phyloP scores from a whole-genome alignment of 2,888 invertebrate species.

The Sinodicranocentrus sp. region DNA sequence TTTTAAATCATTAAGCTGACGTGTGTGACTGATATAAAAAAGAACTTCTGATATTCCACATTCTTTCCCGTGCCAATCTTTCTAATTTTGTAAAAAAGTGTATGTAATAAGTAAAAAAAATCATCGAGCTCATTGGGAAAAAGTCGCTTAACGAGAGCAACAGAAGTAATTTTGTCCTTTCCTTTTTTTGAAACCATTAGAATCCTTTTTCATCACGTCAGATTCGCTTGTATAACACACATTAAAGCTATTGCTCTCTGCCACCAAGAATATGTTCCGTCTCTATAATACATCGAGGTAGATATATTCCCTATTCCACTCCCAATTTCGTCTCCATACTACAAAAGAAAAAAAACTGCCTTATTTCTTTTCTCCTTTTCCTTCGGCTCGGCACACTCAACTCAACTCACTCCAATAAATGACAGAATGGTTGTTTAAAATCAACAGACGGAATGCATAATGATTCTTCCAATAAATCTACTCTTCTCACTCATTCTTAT shows the following conservation, averaged over 20 bases:
- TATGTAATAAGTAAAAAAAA: no score
- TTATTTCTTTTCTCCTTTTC: not conserved
- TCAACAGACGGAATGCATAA: conserved; percentile 37
- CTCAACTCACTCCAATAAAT: conserved; percentile 34
- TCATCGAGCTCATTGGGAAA: no score
- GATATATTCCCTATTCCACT: not conserved
- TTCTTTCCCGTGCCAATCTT: no score
- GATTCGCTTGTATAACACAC: conserved; percentile 8
- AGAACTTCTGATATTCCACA: no score
- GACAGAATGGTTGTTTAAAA: conserved; percentile 31
- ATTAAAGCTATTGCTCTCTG: conserved; percentile 14
- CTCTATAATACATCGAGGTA: not conserved
- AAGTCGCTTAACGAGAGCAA: no score
- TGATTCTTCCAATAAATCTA: conserved; percentile 43
- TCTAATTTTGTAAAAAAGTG: no score
- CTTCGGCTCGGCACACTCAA: conserved; percentile 11
- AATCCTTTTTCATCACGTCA: conserved; percentile 32
- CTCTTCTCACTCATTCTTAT: conserved; percentile 34
- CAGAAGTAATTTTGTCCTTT: conserved; percentile 2
- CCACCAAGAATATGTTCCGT: not conserved
- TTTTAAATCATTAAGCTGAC: no score
- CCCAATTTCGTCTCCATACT: not conserved
- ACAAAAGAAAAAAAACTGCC: not conserved
- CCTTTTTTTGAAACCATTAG: conserved; percentile 18
- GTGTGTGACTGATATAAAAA: no score